Percentiles rank a stretch among this genome's conserved stretches.
These are phyloP conservation scores for Acleris holmiana DNA, from an alignment of 2,888 invertebrate species.

Conservation along the genomic window DNA sequence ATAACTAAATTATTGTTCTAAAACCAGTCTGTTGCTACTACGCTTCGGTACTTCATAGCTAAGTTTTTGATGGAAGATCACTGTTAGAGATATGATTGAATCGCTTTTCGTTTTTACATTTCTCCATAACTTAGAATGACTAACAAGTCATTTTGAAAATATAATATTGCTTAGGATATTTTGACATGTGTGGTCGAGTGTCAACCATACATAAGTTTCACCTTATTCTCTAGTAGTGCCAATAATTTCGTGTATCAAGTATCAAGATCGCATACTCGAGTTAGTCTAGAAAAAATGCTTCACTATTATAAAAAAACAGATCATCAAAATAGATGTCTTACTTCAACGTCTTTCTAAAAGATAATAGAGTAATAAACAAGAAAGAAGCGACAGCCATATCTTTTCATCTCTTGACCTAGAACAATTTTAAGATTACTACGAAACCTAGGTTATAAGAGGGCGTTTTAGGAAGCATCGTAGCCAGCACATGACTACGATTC, in stretches of 20 bases:
- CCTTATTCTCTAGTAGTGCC: too few species aligned
- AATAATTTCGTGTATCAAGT: too few species aligned
- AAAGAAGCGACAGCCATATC: too few species aligned
- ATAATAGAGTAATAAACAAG: too few species aligned
- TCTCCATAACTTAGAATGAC: neutral
- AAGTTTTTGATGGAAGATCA: neutral
- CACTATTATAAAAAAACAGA: too few species aligned
- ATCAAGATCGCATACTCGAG: too few species aligned
- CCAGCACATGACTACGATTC: slow-evolving; percentile 52
- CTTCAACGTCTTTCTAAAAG: too few species aligned
- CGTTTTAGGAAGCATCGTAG: slow-evolving; percentile 30
- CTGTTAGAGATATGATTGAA: neutral
- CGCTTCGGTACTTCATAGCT: neutral
- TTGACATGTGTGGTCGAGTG: neutral
- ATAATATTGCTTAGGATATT: neutral
- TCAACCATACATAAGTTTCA: neutral
- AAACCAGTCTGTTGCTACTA: slow-evolving; percentile 22
- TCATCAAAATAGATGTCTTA: too few species aligned
- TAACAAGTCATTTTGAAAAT: neutral
- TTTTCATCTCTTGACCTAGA: too few species aligned
- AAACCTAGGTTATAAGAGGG: slow-evolving; percentile 28
- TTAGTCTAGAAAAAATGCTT: too few species aligned
- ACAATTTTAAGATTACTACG: neutral
- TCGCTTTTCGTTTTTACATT: neutral
- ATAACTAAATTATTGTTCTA: slow-evolving; percentile 15